Conservation (phyloP, 2,888 invertebrate genomes). For the Hecatera dysodea region DNA sequence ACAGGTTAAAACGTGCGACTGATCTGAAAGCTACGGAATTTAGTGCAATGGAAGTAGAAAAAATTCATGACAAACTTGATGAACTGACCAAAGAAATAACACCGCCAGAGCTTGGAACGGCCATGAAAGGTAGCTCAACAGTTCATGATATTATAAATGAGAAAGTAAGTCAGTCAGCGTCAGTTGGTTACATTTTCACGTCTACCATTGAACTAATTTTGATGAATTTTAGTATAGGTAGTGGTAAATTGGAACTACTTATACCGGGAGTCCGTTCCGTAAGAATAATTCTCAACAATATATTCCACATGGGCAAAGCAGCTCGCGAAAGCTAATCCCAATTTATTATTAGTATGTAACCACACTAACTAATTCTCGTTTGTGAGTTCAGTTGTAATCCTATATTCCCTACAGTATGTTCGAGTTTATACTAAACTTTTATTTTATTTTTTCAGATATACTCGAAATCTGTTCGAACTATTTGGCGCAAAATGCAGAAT, state of each 20-base stretch:
- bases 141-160: neutral
- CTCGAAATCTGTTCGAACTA: constrained; percentile 80
- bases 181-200: too few species aligned
- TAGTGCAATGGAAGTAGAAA: constrained; percentile 68
- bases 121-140: constrained; percentile 75
- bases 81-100: constrained; percentile 71
- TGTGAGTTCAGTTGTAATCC: neutral
- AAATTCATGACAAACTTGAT: constrained; percentile 73
- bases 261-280: too few species aligned
- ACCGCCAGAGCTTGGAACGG: constrained; percentile 68
- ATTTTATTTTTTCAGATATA: constrained; percentile 78
- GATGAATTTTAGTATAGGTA: too few species aligned
- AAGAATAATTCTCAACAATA: too few species aligned
- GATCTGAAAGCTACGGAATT: constrained; percentile 76
- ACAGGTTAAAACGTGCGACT: constrained; percentile 76
- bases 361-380: neutral
- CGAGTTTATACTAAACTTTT: neutral
- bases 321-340: neutral
- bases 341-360: neutral
- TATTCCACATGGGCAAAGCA: too few species aligned
- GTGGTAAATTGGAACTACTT: neutral
- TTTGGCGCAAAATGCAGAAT: constrained; percentile 82
- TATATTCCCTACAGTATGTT: neutral
- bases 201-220: too few species aligned
- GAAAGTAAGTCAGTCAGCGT: neutral